Evolutionary conservation across 2,888 invertebrate species (phyloP).

Genomic region (Eristalinus aeneus): DNA sequence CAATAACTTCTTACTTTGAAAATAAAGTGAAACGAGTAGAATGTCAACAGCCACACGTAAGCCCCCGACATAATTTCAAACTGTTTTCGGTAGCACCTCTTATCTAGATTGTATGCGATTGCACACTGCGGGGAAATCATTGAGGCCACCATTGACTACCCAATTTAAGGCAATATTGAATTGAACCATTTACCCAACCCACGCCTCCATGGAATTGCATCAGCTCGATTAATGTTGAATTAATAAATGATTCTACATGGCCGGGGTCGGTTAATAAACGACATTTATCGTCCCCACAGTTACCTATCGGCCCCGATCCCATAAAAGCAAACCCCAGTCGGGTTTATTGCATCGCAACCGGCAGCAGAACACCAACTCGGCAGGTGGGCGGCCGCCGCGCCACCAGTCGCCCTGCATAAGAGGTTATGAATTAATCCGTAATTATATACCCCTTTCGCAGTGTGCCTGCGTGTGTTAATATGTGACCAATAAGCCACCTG

Average conservation of each 20-base stretch:
- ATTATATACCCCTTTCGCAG: slow-evolving; percentile 50
- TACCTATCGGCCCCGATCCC: not conserved
- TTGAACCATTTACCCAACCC: slow-evolving; percentile 22
- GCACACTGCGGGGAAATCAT: not conserved
- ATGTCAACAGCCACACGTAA: too few species aligned
- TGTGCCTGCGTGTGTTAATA: slow-evolving; percentile 48
- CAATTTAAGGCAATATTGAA: not conserved
- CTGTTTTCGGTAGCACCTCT: not conserved
- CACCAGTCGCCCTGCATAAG: not conserved
- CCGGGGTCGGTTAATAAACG: slow-evolving; percentile 51
- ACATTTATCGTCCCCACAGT: slow-evolving; percentile 50
- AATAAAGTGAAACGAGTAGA: too few species aligned
- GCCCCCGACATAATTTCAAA: too few species aligned
- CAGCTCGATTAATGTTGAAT: slow-evolving; percentile 62
- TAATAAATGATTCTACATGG: slow-evolving; percentile 44
- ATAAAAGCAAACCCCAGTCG: slow-evolving; percentile 23
- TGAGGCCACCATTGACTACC: not conserved
- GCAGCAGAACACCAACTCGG: not conserved
- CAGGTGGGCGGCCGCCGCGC: not conserved
- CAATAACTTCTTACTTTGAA: too few species aligned
- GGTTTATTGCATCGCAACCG: slow-evolving; percentile 49
- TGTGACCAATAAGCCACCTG: slow-evolving; percentile 56
- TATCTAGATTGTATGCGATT: not conserved
- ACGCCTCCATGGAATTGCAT: slow-evolving; percentile 42
- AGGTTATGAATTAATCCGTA: slow-evolving; percentile 47